These are phyloP conservation scores for Ormyrus labotus DNA, from an alignment of 2,888 invertebrate genomes.

Conservation along the genomic window DNA sequence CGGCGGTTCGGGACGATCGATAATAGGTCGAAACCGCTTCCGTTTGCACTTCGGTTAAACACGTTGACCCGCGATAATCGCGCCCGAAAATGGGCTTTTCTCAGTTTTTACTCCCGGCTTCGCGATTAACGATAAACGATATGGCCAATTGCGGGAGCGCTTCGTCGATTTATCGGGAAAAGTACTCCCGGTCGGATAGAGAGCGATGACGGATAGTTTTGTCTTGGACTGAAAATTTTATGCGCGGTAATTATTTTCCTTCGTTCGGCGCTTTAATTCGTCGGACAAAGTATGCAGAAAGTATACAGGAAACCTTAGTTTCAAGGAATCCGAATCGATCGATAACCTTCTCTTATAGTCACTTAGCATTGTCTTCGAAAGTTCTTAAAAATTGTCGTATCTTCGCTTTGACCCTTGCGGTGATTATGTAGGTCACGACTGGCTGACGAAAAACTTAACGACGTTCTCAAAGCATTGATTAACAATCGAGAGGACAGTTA, in stretches of 20 bases:
- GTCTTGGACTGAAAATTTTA: neutral
- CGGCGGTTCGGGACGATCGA: slow-evolving; percentile 9
- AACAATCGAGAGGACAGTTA: neutral
- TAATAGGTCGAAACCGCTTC: slow-evolving; percentile 15
- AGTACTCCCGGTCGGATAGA: neutral
- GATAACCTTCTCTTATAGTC: slow-evolving; percentile 48
- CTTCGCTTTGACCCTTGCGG: slow-evolving; percentile 13
- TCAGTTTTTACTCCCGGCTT: too few relatives aligned
- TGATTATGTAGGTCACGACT: slow-evolving; percentile 31
- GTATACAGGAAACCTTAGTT: slow-evolving; percentile 26
- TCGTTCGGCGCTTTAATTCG: neutral
- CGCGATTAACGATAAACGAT: too few relatives aligned
- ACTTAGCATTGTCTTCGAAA: slow-evolving; percentile 13
- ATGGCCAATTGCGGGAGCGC: too few relatives aligned
- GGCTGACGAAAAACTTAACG: neutral
- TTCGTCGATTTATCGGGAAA: too few relatives aligned
- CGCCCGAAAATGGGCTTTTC: too few relatives aligned
- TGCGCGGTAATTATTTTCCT: neutral
- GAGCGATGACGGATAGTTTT: neutral
- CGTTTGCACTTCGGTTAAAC: slow-evolving; percentile 16
- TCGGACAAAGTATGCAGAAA: slow-evolving; percentile 19
- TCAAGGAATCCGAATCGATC: slow-evolving; percentile 44
- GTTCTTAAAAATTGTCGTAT: slow-evolving; percentile 24
- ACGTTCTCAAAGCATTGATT: neutral
- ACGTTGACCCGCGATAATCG: neutral